A percentile compares a stretch with the other conserved stretches of the same genome.
These are phyloP conservation scores for Phoebastria nigripes DNA, from an alignment of 2,797 vertebrate species.

Conservation along the genomic window DNA sequence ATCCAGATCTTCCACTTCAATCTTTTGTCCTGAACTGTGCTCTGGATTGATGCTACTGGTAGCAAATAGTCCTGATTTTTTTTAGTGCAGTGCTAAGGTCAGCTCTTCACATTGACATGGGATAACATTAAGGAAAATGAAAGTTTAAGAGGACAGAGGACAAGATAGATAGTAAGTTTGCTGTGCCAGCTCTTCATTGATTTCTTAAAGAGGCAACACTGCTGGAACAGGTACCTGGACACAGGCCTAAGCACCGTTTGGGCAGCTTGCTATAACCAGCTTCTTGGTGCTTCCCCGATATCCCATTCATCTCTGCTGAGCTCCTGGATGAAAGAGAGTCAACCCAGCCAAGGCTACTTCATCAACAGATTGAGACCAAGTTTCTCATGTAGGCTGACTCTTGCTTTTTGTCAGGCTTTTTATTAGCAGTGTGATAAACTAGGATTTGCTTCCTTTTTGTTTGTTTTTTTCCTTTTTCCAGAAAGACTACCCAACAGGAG, in stretches of 20 bases:
- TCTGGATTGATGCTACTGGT: background rate
- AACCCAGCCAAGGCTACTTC: background rate
- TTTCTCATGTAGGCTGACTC: background rate
- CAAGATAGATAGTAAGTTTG: background rate
- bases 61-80: background rate
- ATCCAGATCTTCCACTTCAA: background rate
- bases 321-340: background rate
- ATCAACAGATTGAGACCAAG: background rate
- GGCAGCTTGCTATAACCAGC: background rate
- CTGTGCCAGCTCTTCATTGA: background rate
- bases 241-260: background rate
- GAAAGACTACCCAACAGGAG: background rate
- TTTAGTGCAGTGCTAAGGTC: rapidly evolving
- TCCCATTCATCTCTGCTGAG: background rate
- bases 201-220: background rate
- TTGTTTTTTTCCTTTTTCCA: background rate
- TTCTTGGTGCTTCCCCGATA: background rate
- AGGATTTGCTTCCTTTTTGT: background rate
- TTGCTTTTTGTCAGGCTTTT: background rate
- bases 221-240: background rate
- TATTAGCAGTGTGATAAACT: background rate
- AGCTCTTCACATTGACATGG: background rate
- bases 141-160: background rate
- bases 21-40: background rate
- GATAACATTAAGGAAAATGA: background rate